Percentiles rank a stretch among this genome's conserved stretches.
phyloP scores from a whole-genome alignment of 2,888 invertebrate species.

The Papilio demoleus region DNA sequence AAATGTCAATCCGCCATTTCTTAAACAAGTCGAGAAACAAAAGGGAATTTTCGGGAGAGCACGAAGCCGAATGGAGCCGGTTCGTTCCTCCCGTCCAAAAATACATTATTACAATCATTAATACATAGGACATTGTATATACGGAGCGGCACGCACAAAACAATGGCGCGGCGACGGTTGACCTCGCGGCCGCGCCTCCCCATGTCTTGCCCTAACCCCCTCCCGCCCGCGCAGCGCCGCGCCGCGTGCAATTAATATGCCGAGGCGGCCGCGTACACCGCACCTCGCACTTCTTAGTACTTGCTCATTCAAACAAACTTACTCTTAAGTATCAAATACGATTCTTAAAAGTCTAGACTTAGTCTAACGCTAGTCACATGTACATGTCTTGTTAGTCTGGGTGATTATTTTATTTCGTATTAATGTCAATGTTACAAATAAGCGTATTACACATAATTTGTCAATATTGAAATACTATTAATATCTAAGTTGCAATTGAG shows the following conservation, averaged over 20 bases:
- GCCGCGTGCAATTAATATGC: slow-evolving; percentile 84
- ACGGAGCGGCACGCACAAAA: slow-evolving; percentile 78
- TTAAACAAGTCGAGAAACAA: slow-evolving; percentile 40
- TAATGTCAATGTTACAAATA: neutral
- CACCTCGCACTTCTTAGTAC: slow-evolving; percentile 54
- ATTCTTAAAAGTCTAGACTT: neutral
- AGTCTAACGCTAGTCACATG: neutral
- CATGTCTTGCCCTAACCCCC: slow-evolving; percentile 64
- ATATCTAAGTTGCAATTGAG: neutral
- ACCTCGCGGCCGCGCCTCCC: slow-evolving; percentile 78
- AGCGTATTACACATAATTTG: neutral
- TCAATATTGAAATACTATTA: neutral
- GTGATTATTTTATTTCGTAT: too few relatives aligned
- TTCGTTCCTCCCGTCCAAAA: slow-evolving; percentile 40
- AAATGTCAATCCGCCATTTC: slow-evolving; percentile 40
- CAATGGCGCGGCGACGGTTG: slow-evolving; percentile 82
- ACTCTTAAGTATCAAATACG: neutral
- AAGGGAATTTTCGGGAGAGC: slow-evolving; percentile 38
- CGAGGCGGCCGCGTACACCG: slow-evolving; percentile 77
- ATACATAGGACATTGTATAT: slow-evolving; percentile 45
- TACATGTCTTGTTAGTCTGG: neutral
- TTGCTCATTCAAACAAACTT: slow-evolving; percentile 45
- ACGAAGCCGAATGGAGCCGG: slow-evolving; percentile 36
- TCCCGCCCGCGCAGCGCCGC: slow-evolving; percentile 75
- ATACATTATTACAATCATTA: slow-evolving; percentile 43